Evolutionary conservation across 2,113 vertebrate species (phyloP).

Genomic region (Polyodon spathula): DNA sequence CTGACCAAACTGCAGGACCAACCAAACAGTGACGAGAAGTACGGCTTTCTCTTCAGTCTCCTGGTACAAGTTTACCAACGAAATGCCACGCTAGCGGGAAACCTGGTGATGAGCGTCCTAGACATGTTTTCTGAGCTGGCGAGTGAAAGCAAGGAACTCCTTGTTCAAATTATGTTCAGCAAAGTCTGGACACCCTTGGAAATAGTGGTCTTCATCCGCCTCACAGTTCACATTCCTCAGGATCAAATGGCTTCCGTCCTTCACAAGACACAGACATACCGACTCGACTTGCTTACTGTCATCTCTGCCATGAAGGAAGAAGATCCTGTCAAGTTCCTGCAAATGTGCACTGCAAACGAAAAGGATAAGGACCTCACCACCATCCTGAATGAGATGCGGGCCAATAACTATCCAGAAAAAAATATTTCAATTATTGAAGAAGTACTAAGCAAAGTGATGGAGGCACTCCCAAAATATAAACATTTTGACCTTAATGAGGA

Average conservation of each 20-base stretch:
- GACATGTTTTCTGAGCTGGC: neutral
- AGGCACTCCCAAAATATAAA: neutral
- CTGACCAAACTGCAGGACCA: neutral
- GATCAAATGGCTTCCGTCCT: conserved; percentile 2
- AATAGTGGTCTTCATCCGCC: conserved; percentile 7
- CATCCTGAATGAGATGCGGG: conserved; percentile 9
- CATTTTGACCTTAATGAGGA: neutral
- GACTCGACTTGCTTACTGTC: neutral
- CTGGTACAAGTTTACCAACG: neutral
- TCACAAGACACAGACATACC: conserved; percentile 7
- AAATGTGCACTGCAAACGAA: neutral
- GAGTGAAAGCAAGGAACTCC: neutral
- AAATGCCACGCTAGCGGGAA: conserved; percentile 4
- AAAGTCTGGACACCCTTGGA: conserved; percentile 10
- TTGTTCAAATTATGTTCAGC: conserved; percentile 10
- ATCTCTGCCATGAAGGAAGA: neutral
- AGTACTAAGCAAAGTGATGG: neutral
- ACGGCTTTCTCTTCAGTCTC: conserved; percentile 1
- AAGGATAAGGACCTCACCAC: conserved; percentile 5
- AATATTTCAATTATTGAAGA: conserved; percentile 2
- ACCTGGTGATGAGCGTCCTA: neutral
- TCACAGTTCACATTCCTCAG: neutral
- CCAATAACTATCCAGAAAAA: conserved; percentile 7
- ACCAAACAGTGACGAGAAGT: neutral
- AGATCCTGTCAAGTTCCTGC: neutral